A percentile compares a stretch with the other conserved stretches of the same genome.
Evolutionary conservation across 2,797 vertebrate species (phyloP).

Genomic region (Mormyrus proboscirostris): DNA sequence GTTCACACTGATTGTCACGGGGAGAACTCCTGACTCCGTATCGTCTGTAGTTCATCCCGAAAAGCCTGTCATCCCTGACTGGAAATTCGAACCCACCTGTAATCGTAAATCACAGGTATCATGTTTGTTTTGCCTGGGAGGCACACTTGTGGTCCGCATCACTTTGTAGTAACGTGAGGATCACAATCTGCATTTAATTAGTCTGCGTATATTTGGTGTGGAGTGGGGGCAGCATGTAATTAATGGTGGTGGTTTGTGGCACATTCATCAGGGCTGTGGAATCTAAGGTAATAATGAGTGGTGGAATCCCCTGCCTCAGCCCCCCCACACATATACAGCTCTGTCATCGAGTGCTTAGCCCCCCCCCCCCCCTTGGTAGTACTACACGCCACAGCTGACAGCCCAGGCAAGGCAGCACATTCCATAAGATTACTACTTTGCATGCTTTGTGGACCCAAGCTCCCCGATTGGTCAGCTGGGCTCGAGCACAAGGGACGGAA

Average conservation of each 20-base stretch:
- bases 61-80: not conserved
- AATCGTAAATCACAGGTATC: not conserved
- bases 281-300: not conserved
- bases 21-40: not conserved
- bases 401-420: slow-evolving; percentile 66
- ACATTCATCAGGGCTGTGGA: not conserved
- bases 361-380: slow-evolving; percentile 52
- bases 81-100: not conserved
- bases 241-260: not conserved
- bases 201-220: not conserved
- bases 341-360: slow-evolving; percentile 50
- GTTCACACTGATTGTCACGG: not conserved
- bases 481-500: slow-evolving; percentile 46
- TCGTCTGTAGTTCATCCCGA: not conserved
- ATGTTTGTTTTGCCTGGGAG: not conserved
- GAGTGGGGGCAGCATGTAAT: not conserved
- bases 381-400: slow-evolving; percentile 66
- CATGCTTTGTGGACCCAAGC: slow-evolving; percentile 61
- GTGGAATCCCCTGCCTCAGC: slow-evolving; percentile 15
- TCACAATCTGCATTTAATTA: not conserved
- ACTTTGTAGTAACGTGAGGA: not conserved
- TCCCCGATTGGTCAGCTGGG: slow-evolving; percentile 57
- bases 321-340: slow-evolving; percentile 43
- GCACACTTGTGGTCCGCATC: not conserved
- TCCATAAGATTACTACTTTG: slow-evolving; percentile 75